Evolutionary conservation across 1,140 invertebrate genomes (phyloP), one percentile per base, ranked within the genome.

Genomic region (Brachionus asplanchnoidis): DNA sequence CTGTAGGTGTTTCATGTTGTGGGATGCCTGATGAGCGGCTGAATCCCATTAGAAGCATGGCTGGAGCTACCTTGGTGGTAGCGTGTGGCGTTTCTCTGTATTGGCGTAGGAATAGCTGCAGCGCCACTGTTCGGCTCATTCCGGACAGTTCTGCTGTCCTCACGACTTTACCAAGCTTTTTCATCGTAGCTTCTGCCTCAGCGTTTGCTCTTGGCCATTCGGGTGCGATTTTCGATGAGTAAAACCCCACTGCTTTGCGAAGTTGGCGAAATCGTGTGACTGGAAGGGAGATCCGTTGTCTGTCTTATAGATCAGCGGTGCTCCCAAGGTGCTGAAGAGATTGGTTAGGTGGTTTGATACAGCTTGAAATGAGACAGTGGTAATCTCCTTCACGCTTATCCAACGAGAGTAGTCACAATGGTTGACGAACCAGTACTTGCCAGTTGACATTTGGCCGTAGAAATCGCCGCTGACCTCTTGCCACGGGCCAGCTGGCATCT

Each of bases 311-410:
- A 23, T 85, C 53, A 42, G 46, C 26, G 85, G 86, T 28, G 66
- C 56, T 40, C 86, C 85, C 70, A 84, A 78, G 23, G 40, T 85
- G 8, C 85, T 80, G 73, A 87, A 87, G 9, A 85, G 85, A 8
- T 46, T 26, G 80, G 14, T 17, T 86, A 56, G 83, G 70, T 53
- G 46, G 12, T 53, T 53, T 53, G 46, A 1, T 53, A 53, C 46
- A 53, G n/a, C 46, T 53, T 53, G 46, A 53, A 53, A 53, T 53
- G 46, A 53, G n/a, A 53, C 46, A 14, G 46, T 53, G n/a, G 46
- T 53, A 3, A 53, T 53, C 12, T 53, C 46, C 46, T 53, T 53
- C 46, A 53, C 46, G 46, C 46, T 53, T 66, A 26, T 23, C 60
- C 60, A 66, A 8, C 60, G 60, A 66, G 9, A 26, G 60, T 66